Base-by-base conservation (phyloP, 2,888 invertebrate species). In the Drosophila flavopinicola region DNA sequence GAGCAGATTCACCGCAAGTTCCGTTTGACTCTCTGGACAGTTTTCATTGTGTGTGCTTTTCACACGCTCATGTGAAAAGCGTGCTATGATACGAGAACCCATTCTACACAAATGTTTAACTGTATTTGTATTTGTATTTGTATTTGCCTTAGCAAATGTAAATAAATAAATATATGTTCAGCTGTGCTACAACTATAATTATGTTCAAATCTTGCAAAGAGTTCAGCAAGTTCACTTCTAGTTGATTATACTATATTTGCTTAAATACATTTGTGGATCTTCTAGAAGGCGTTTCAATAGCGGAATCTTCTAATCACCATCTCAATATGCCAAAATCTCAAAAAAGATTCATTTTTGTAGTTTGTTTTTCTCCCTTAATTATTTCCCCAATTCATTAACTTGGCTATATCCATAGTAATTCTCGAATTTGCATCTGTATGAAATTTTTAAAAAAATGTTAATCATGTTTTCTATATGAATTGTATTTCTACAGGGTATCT, bases 11-110 rank as follows among this genome's bases (percentile, higher is more conserved):
- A 25, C 27, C 35, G 32, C 52, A 44, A 42, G 42, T 66, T 30
- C 35, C 23, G 38, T 47, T 35, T 39, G 37, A 15, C 17, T 23
- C 29, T 38, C 24, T 35, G 25, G 5, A 45, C 39, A 24, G 41
- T 54, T 51, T 51, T 27, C 37, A 25, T 41, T 79, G 82, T 79
- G 82, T 79, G 45, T 84, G 59, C 75, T 60, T 76, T 80, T 82
- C 86, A 77, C 86, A 86, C 77, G 67, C 44, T 48, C 45, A 44
- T 82, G 82, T 82, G 85, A 82, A 86, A 82, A 82, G 82, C 82
- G 82, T 82, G 82, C 86, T 86, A 58, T 35, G 70, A 60, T 67
- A 64, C 39, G 56, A n/a, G n/a, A 70, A 74, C 60, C 53, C 64
- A 63, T 54, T 65, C 54, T 35, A 37, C 0, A 42, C 78, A 79